Percentiles rank a stretch among this genome's conserved stretches.
phyloP scores from a whole-genome alignment of 2,113 vertebrate species.

The Pycnonotus jocosus region DNA sequence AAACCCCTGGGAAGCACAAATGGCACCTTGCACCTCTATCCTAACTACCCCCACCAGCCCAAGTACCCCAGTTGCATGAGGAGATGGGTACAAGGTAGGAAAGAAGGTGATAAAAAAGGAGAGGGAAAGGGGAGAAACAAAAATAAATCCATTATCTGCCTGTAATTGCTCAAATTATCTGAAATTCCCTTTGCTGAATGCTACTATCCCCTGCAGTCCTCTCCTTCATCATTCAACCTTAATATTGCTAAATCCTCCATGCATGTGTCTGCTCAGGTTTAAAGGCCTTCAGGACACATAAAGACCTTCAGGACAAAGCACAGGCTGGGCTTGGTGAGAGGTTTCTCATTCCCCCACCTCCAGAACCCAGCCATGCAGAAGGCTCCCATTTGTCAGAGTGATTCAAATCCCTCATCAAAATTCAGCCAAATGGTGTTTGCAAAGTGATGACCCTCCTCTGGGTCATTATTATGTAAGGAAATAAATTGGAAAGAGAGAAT shows the following conservation, averaged over 20 bases:
- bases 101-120: background rate
- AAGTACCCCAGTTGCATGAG: background rate
- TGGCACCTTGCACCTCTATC: background rate
- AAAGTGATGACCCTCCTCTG: constrained; percentile 34
- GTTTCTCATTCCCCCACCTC: background rate
- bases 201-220: background rate
- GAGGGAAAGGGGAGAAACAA: background rate
- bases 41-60: background rate
- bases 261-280: background rate
- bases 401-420: constrained; percentile 54
- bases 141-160: background rate
- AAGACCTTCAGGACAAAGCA: constrained; percentile 26
- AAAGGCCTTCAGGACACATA: constrained; percentile 8
- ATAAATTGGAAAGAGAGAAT: constrained; percentile 40
- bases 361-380: constrained; percentile 31
- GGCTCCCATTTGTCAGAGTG: constrained; percentile 23
- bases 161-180: background rate
- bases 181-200: background rate
- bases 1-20: background rate
- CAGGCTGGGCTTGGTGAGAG: background rate
- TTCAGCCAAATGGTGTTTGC: constrained; percentile 48
- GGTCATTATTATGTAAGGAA: constrained; percentile 53
- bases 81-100: background rate
- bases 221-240: background rate
- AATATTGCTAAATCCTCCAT: background rate